These are phyloP conservation scores for Dione vanillae DNA, from an alignment of 2,888 invertebrate genomes.

Conservation along the genomic window DNA sequence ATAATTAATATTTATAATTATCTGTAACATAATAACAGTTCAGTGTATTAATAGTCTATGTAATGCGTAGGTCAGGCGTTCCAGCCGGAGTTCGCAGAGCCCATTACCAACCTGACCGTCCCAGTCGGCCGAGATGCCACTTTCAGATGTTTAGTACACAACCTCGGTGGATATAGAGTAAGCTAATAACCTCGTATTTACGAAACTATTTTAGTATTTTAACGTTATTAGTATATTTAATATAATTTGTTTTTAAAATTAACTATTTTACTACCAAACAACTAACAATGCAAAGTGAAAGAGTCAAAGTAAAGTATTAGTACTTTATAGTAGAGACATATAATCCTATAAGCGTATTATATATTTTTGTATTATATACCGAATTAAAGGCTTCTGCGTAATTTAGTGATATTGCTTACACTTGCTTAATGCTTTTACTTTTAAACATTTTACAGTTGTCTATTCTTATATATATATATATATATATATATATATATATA, in stretches of 20 bases:
- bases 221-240: neutral
- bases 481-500: no score
- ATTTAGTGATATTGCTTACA: no score
- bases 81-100: conserved; percentile 93
- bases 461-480: no score
- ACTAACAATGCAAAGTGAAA: no score
- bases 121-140: conserved; percentile 94
- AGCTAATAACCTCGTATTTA: conserved; percentile 62
- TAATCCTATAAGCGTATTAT: no score
- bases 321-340: no score
- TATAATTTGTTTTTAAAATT: neutral
- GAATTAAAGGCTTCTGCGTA: no score
- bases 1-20: conserved; percentile 20
- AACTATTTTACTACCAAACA: no score
- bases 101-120: conserved; percentile 92
- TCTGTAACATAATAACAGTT: neutral
- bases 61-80: conserved; percentile 86
- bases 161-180: conserved; percentile 95
- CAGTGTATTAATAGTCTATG: conserved; percentile 7
- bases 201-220: conserved; percentile 17
- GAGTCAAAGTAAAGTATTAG: no score
- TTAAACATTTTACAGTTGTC: no score
- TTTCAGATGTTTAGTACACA: conserved; percentile 93
- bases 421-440: no score
- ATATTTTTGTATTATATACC: no score